These are phyloP conservation scores for Augochlora pura DNA, from an alignment of 1,140 invertebrate genomes.

Conservation along the genomic window DNA sequence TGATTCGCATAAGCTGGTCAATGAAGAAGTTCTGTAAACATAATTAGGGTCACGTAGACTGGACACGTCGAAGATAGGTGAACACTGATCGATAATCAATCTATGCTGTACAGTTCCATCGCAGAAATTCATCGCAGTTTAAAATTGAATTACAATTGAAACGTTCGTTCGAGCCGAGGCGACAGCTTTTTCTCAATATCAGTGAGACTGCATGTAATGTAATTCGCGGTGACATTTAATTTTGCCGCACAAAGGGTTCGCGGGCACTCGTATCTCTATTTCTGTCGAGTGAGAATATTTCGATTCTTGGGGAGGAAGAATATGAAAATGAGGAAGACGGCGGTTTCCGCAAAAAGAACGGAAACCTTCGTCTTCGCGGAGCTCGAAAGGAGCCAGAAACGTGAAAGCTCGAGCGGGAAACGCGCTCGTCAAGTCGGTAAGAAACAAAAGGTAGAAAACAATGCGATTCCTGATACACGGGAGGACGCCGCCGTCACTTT, in stretches of 20 bases:
- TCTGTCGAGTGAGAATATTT: neutral
- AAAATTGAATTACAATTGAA: no score
- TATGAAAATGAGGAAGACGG: slow-evolving; percentile 8
- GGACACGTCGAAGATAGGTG: no score
- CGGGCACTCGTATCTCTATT: neutral
- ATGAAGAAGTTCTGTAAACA: no score
- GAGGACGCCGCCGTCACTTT: neutral
- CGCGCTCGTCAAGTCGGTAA: neutral
- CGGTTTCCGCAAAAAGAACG: neutral
- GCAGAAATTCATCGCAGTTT: no score
- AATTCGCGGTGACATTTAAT: neutral
- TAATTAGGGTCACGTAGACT: no score
- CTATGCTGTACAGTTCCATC: no score
- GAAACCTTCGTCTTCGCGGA: neutral
- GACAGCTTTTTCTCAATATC: no score
- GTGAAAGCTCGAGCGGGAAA: neutral
- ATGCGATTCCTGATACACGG: slow-evolving; percentile 19
- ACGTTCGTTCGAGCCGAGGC: no score
- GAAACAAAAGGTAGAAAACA: slow-evolving; percentile 28
- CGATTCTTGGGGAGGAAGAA: neutral
- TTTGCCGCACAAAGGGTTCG: neutral
- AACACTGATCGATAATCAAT: no score
- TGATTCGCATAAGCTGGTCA: no score
- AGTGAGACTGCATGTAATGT: neutral
- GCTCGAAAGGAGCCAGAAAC: neutral